Evolutionary conservation across 2,113 vertebrate species (phyloP), one percentile per base, ranked within the genome.

Genomic region (Brachyhypopomus occidentalis): DNA sequence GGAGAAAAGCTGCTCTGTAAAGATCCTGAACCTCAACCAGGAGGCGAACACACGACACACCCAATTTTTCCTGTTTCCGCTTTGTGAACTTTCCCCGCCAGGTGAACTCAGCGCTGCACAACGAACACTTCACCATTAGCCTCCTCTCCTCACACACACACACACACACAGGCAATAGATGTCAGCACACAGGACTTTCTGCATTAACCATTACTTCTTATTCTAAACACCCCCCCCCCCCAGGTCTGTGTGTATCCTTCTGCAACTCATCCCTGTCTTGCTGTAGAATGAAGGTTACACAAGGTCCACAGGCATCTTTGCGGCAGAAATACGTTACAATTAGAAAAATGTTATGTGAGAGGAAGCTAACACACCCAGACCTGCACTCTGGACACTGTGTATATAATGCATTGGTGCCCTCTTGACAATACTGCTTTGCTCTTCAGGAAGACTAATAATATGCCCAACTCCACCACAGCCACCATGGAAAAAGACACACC

Each of bases 291-390:
- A 76, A 55, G 64, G 64, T 55, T 64, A 69, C 67, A 64, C 36
- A 63, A 62, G 73, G 23, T 30, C 60, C 14, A 14, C 56, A 69
- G 59, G 75, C 79, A 45, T 63, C 63, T 82, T 67, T 80, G 77
- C 62, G 55, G 6, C 74, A 75, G 74, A 83, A 75, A 77, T 76
- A 80, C 69, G 25, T 45, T 64, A 60, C 73, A 77, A 84, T 86
- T 86, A 81, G 79, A 83, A 81, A 74, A 75, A 69, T 81, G 80
- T 48, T 69, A 63, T 70, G 45, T 59, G 27, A 78, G 59, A 52
- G 22, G 48, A 22, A 55, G 36, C 70, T 38, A 45, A 70, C 41
- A 64, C 58, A 71, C 12, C 58, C 75, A 63, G 72, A 72, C 2
- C 36, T 73, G 77, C 25, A 0, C 62, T 30, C 30, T 30, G 58